Conservation (phyloP, 2,888 invertebrate species). For the Drosophila parthenogenetica region DNA sequence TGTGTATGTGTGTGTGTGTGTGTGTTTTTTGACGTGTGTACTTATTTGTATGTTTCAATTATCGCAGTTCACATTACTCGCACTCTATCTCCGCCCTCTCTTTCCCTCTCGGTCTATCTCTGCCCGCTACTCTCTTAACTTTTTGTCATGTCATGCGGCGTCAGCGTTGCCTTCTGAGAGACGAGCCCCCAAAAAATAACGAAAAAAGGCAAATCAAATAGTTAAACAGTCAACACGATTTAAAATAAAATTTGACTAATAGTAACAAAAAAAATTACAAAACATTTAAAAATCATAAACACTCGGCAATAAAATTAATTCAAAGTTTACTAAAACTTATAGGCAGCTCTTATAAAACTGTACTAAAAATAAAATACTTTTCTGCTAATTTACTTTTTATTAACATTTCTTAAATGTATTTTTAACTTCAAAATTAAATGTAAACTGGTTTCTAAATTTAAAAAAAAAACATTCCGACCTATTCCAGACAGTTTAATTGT, state of each 20-base stretch:
- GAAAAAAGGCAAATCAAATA: slow-evolving; percentile 18
- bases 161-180: slow-evolving; percentile 29
- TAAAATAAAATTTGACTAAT: slow-evolving; percentile 39
- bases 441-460: neutral
- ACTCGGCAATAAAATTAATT: no score
- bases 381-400: no score
- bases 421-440: neutral
- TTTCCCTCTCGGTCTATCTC: neutral
- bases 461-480: neutral
- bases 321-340: no score
- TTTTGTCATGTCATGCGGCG: slow-evolving; percentile 35
- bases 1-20: neutral
- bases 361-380: no score
- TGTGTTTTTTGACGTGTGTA: slow-evolving; percentile 4
- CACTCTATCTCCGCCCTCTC: neutral
- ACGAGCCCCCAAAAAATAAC: slow-evolving; percentile 48
- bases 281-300: slow-evolving; percentile 7
- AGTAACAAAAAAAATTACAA: slow-evolving; percentile 12
- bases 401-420: no score
- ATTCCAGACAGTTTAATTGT: neutral
- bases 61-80: slow-evolving; percentile 37
- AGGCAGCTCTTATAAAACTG: no score
- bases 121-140: neutral
- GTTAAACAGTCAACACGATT: slow-evolving; percentile 27
- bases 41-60: slow-evolving; percentile 35